A percentile compares a stretch with the other conserved stretches of the same genome.
Evolutionary conservation across 2,888 invertebrate genomes (phyloP).

Genomic region (Oxycera nigricornis): DNA sequence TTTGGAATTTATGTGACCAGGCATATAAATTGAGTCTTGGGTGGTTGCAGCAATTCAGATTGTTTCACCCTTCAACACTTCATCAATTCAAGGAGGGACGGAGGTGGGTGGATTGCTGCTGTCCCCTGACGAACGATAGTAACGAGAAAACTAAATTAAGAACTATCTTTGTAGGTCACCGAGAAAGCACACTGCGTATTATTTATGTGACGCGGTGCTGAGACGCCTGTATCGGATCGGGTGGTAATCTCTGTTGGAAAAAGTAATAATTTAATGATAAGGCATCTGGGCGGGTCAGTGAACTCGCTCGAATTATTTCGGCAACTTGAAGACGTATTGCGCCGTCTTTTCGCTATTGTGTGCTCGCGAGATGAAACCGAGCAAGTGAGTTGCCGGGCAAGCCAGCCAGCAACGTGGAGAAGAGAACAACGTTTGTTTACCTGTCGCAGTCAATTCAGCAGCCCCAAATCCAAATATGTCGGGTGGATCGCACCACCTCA

Average conservation of each 20-base stretch:
- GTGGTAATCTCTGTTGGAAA: slow-evolving; percentile 1
- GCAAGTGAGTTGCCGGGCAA: background rate
- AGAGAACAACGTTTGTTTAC: background rate
- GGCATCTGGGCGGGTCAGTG: slow-evolving; percentile 16
- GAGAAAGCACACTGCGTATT: slow-evolving; percentile 5
- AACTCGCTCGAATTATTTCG: background rate
- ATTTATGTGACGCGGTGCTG: background rate
- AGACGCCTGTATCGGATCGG: background rate
- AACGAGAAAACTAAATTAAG: background rate
- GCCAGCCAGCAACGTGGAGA: background rate
- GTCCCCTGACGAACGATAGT: background rate
- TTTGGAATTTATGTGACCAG: background rate
- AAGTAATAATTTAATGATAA: slow-evolving; percentile 10
- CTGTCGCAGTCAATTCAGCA: slow-evolving; percentile 19
- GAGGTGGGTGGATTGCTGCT: background rate
- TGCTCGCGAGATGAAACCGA: background rate
- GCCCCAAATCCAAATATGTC: background rate
- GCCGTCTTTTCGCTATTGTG: slow-evolving; percentile 11
- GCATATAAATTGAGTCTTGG: background rate
- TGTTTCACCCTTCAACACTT: background rate
- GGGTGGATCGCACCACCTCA: background rate
- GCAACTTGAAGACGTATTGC: background rate
- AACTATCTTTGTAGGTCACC: slow-evolving; percentile 25
- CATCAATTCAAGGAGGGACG: background rate
- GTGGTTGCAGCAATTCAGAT: background rate